These are phyloP conservation scores for Notothenia rossii DNA, from an alignment of 2,113 vertebrate species.

Conservation along the genomic window DNA sequence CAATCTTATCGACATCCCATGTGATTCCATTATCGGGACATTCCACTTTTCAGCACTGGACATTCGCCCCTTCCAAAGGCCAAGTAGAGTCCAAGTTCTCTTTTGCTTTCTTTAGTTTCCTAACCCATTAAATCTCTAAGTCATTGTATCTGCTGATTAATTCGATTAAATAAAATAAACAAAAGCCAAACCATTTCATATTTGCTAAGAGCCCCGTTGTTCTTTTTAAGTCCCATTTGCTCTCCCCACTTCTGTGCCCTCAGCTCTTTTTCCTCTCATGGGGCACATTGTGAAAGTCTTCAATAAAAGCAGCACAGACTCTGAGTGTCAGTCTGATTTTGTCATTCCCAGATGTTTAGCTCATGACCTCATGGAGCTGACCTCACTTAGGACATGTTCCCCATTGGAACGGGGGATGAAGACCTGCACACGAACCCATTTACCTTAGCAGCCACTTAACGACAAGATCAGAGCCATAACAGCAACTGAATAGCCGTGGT, in stretches of 20 bases:
- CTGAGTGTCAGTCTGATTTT: slow-evolving; percentile 74
- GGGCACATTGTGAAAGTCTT: slow-evolving; percentile 66
- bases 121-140: slow-evolving; percentile 21
- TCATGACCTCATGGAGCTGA: slow-evolving; percentile 79
- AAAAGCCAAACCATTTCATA: slow-evolving; percentile 32
- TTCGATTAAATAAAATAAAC: slow-evolving; percentile 59
- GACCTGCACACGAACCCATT: slow-evolving; percentile 37
- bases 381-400: slow-evolving; percentile 76
- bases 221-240: slow-evolving; percentile 61
- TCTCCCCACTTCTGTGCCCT: slow-evolving; percentile 47
- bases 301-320: slow-evolving; percentile 40
- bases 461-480: slow-evolving; percentile 27
- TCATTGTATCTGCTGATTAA: slow-evolving; percentile 48
- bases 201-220: slow-evolving; percentile 50
- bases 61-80: background rate
- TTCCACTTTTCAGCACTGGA: slow-evolving; percentile 5
- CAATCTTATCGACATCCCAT: slow-evolving; percentile 55
- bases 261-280: slow-evolving; percentile 49
- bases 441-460: slow-evolving; percentile 34
- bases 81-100: slow-evolving; percentile 31
- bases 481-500: slow-evolving; percentile 48
- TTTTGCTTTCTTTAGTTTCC: slow-evolving; percentile 47
- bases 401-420: slow-evolving; percentile 53
- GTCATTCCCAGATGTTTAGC: slow-evolving; percentile 81
- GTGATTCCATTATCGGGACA: slow-evolving; percentile 51